These are phyloP conservation scores for Spheniscus mendiculus DNA, from an alignment of 2,113 vertebrate genomes.

Conservation along the genomic window DNA sequence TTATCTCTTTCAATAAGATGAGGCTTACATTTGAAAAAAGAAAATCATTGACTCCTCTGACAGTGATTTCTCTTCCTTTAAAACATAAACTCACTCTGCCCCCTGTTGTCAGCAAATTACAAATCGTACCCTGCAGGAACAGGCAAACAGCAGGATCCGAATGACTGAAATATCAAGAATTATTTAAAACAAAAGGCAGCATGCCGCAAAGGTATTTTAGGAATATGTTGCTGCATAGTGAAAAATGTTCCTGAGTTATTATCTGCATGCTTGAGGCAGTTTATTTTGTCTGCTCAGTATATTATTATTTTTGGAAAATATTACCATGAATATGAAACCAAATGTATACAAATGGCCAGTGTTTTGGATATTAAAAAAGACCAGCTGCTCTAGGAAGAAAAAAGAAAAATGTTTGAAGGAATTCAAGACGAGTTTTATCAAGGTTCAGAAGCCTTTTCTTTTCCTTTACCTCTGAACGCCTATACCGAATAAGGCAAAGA, in stretches of 20 bases:
- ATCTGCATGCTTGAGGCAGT: neutral
- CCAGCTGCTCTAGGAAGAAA: neutral
- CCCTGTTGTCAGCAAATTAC: conserved; percentile 52
- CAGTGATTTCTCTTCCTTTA: neutral
- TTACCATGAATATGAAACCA: neutral
- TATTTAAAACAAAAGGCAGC: neutral
- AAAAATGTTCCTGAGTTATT: neutral
- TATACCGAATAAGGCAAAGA: neutral
- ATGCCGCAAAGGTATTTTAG: neutral
- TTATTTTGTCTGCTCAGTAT: neutral
- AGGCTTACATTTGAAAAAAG: neutral
- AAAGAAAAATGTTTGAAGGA: neutral
- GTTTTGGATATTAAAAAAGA: neutral
- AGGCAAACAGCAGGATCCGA: neutral
- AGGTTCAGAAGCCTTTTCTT: neutral
- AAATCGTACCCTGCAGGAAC: neutral
- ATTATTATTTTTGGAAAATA: neutral
- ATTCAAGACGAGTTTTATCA: neutral
- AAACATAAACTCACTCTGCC: conserved; percentile 65
- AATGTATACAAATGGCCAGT: neutral
- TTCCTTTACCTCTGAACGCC: neutral
- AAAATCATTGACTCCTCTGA: neutral
- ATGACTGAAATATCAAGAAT: neutral
- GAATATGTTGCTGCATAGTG: neutral
- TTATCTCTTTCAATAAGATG: conserved; percentile 24